Evolutionary conservation across 2,797 vertebrate species (phyloP).

Genomic region (Psittacula echo): DNA sequence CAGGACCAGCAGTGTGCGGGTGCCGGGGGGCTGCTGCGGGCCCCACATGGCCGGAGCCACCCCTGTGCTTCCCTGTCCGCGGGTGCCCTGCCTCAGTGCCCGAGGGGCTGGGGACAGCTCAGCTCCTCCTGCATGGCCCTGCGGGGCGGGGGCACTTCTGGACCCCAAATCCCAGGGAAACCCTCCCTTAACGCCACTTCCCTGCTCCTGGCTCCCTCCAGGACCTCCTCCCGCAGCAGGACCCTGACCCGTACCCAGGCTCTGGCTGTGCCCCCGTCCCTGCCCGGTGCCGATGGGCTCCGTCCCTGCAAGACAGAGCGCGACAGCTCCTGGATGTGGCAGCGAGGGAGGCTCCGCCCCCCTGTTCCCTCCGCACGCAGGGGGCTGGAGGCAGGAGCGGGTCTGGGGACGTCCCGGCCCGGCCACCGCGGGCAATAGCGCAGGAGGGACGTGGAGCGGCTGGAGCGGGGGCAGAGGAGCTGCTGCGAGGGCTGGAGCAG

Average conservation of each 20-base stretch:
- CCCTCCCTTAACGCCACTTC: not conserved
- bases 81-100: not conserved
- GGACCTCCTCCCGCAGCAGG: not conserved
- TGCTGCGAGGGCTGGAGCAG: not conserved
- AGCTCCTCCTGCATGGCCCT: not conserved
- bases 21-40: not conserved
- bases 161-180: not conserved
- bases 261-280: not conserved
- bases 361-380: not conserved
- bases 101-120: not conserved
- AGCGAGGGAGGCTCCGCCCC: conserved; percentile 31
- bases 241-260: accelerated
- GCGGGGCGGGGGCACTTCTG: accelerated
- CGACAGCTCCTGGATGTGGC: not conserved
- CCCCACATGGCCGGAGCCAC: not conserved
- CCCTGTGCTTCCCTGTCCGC: accelerated
- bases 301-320: not conserved
- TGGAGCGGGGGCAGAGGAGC: not conserved
- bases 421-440: not conserved
- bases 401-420: not conserved
- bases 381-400: not conserved
- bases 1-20: not conserved
- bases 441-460: not conserved
- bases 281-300: not conserved
- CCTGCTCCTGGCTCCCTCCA: not conserved